These are phyloP conservation scores for Leucoma salicis DNA, from an alignment of 2,888 invertebrate species.

Conservation along the genomic window DNA sequence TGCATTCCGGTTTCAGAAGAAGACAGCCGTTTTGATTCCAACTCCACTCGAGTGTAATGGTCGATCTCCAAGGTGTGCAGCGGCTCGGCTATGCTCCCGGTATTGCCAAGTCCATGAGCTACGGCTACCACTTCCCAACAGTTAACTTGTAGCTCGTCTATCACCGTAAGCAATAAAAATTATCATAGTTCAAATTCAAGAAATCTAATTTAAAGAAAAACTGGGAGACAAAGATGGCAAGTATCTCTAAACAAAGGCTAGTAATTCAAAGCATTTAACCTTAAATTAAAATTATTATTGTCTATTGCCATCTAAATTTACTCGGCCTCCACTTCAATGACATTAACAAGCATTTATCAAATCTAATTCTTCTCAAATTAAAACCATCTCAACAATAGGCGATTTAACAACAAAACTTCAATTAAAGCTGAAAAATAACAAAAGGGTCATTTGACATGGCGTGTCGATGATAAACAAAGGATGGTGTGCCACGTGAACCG, in stretches of 20 bases:
- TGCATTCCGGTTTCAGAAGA: too few relatives aligned
- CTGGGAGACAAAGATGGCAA: too few relatives aligned
- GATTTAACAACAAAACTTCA: conserved; percentile 20
- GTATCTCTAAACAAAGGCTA: not conserved
- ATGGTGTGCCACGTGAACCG: conserved; percentile 52
- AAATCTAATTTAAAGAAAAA: too few relatives aligned
- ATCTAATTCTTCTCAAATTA: conserved; percentile 17
- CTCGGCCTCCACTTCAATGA: not conserved
- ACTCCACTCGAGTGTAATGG: too few relatives aligned
- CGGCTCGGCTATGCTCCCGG: too few relatives aligned
- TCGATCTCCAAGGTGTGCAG: too few relatives aligned
- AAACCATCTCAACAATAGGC: conserved; percentile 17
- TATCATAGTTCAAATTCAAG: too few relatives aligned
- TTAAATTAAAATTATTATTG: not conserved
- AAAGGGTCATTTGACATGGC: conserved; percentile 53
- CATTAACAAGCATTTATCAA: conserved; percentile 5
- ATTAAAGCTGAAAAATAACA: conserved; percentile 33
- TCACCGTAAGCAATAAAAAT: too few relatives aligned
- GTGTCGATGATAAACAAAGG: conserved; percentile 64
- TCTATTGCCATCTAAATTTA: not conserved
- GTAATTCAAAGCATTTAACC: not conserved
- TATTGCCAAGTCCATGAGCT: too few relatives aligned
- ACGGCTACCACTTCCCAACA: too few relatives aligned
- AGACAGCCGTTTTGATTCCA: too few relatives aligned
- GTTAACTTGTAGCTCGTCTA: too few relatives aligned